Evolutionary conservation across 2,797 vertebrate species (phyloP).

Genomic region (Saguinus oedipus): DNA sequence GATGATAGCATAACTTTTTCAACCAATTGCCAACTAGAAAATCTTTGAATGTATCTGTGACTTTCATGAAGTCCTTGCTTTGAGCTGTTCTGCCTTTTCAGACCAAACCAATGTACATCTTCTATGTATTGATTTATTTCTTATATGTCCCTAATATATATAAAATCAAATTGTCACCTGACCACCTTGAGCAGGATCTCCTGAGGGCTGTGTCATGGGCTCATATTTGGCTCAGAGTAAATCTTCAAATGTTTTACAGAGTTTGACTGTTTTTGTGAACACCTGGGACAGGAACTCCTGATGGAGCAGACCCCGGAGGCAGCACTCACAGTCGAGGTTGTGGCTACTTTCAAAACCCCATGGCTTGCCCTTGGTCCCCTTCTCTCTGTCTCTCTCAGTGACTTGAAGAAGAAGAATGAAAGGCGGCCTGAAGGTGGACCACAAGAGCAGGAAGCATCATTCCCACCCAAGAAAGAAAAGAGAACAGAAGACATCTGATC

Average conservation of each 20-base stretch:
- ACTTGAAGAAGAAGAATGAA: not conserved
- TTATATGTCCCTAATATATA: not conserved
- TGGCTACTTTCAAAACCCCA: not conserved
- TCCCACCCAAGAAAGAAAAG: not conserved
- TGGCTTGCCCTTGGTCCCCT: not conserved
- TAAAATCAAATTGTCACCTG: not conserved
- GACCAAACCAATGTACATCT: not conserved
- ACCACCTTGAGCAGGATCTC: not conserved
- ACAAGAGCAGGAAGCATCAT: not conserved
- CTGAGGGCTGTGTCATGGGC: not conserved
- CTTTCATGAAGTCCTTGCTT: not conserved
- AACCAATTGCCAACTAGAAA: not conserved
- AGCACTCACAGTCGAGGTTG: accelerated
- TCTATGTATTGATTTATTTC: not conserved
- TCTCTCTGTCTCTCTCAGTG: not conserved
- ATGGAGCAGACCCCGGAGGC: accelerated
- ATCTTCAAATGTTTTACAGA: not conserved
- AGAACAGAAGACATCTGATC: not conserved
- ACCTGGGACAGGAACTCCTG: not conserved
- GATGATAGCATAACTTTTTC: not conserved
- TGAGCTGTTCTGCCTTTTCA: not conserved
- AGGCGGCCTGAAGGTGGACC: not conserved
- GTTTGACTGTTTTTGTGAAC: not conserved
- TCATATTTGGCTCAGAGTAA: not conserved
- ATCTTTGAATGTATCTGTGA: not conserved